A percentile compares a stretch with the other conserved stretches of the same genome.
These are phyloP conservation scores for Eudyptes chrysolophus DNA, from an alignment of 2,113 vertebrate species.

Conservation along the genomic window DNA sequence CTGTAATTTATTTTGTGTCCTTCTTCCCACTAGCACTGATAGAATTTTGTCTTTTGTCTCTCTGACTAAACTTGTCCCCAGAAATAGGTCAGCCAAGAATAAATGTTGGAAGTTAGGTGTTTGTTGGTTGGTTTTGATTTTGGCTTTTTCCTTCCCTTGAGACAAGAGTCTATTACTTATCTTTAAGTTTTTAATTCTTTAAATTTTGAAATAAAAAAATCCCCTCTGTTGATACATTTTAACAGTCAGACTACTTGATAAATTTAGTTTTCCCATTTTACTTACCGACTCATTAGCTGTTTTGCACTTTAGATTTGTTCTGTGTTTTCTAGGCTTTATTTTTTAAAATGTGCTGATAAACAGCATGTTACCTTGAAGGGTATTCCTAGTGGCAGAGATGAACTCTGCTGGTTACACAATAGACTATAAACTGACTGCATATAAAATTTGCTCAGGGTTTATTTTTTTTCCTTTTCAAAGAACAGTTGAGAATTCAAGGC, in stretches of 20 bases:
- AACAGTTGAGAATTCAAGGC: background rate
- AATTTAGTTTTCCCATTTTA: background rate
- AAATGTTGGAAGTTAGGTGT: background rate
- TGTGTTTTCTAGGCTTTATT: background rate
- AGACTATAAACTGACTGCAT: background rate
- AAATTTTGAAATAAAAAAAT: background rate
- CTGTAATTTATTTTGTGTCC: background rate
- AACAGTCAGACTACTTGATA: background rate
- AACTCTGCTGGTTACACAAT: background rate
- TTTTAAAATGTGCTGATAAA: background rate
- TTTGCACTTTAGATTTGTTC: background rate
- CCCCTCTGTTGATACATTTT: background rate
- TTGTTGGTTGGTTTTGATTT: background rate
- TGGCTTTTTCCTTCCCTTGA: background rate
- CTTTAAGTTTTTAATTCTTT: background rate
- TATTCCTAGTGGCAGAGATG: background rate
- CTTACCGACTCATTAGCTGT: background rate
- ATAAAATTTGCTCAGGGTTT: background rate
- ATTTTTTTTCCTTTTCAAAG: background rate
- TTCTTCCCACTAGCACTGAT: background rate
- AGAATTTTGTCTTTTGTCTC: background rate
- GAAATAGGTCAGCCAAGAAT: background rate
- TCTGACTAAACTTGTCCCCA: background rate
- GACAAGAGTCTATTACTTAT: background rate
- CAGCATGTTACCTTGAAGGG: background rate